phyloP scores from a whole-genome alignment of 2,797 vertebrate genomes.

The Enteromius unitaeniatus region DNA sequence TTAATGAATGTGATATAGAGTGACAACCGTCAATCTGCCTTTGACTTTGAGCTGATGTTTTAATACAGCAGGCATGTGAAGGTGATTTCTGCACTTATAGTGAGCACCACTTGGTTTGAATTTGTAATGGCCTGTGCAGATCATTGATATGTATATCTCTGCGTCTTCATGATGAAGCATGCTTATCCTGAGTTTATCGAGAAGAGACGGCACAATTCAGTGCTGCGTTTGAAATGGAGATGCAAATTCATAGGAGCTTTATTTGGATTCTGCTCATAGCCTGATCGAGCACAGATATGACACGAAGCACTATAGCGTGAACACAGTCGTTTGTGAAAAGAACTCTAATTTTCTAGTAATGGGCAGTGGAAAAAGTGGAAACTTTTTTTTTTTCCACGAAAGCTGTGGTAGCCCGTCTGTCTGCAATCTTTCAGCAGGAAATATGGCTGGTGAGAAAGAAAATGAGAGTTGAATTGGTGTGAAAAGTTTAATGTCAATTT shows the following conservation, averaged over 20 bases:
- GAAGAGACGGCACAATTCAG: slow-evolving; percentile 34
- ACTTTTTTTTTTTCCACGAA: slow-evolving; percentile 12
- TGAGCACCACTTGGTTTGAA: background rate
- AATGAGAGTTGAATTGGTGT: slow-evolving; percentile 4
- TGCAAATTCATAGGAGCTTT: slow-evolving; percentile 39
- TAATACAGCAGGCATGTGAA: background rate
- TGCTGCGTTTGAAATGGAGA: slow-evolving; percentile 57
- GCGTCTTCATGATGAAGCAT: slow-evolving; percentile 30
- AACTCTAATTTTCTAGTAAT: background rate
- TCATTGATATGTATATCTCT: slow-evolving; percentile 23
- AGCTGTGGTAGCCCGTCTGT: background rate
- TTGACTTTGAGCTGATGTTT: slow-evolving; percentile 27
- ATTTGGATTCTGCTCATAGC: slow-evolving; percentile 56
- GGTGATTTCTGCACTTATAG: background rate
- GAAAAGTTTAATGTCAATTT: slow-evolving; percentile 9
- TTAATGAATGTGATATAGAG: background rate
- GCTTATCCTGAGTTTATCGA: slow-evolving; percentile 36
- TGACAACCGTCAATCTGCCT: background rate
- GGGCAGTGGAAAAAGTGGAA: background rate
- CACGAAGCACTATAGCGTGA: slow-evolving; percentile 24
- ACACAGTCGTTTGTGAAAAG: slow-evolving; percentile 23
- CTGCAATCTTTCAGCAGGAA: slow-evolving; percentile 14
- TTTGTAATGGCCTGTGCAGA: background rate
- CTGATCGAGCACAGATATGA: slow-evolving; percentile 18
- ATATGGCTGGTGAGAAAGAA: slow-evolving; percentile 3